phyloP scores from a whole-genome alignment of 2,797 vertebrate genomes.

The Anas bahamensis region DNA sequence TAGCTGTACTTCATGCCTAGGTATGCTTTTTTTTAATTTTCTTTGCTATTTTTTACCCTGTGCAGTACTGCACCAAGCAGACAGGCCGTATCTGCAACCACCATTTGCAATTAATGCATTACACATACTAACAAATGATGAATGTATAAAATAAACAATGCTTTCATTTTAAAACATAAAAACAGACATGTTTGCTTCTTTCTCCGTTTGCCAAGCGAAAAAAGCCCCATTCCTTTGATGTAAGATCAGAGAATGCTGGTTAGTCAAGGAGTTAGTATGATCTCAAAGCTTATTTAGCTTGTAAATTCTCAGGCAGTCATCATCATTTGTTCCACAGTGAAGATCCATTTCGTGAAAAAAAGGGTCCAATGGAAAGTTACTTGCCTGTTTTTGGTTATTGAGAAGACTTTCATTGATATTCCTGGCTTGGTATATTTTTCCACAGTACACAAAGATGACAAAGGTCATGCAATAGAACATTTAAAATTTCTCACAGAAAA shows the following conservation, averaged over 20 bases:
- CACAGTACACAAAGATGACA: constrained; percentile 70
- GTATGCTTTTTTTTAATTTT: background rate
- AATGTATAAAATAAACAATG: background rate
- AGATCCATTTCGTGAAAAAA: background rate
- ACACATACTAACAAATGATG: background rate
- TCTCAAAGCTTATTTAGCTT: constrained; percentile 40
- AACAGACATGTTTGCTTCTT: background rate
- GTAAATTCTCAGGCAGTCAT: constrained; percentile 52
- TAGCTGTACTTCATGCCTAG: background rate
- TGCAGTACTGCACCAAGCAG: background rate
- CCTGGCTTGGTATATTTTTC: constrained; percentile 67
- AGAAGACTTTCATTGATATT: constrained; percentile 65
- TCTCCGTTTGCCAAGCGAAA: background rate
- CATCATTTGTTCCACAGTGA: constrained; percentile 62
- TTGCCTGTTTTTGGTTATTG: constrained; percentile 67
- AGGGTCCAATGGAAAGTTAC: constrained; percentile 8
- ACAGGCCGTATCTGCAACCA: background rate
- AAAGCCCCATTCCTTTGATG: constrained; percentile 13
- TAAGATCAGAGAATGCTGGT: constrained; percentile 1
- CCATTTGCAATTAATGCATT: background rate
- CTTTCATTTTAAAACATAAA: background rate
- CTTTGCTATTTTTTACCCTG: background rate
- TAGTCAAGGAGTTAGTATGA: constrained; percentile 9
- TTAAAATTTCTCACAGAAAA: constrained; percentile 65
- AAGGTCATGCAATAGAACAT: constrained; percentile 58